Evolutionary conservation across 2,113 vertebrate genomes (phyloP), one percentile per base, ranked within the genome.

Genomic region (Candoia aspera): DNA sequence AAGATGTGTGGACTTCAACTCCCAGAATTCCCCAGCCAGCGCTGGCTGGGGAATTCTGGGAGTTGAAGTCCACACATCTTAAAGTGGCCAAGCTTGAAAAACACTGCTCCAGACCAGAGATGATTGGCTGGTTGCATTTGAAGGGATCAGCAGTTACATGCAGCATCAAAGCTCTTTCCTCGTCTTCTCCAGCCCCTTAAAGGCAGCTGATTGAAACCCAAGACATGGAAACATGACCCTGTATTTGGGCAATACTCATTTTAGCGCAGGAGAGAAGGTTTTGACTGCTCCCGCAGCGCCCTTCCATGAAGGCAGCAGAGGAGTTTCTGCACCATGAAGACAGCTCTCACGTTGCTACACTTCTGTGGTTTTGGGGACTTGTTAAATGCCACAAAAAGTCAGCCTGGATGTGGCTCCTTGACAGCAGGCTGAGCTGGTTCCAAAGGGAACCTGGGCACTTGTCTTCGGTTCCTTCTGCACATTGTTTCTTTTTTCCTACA

Each of bases 341-440:
- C 84, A 58, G 2, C 4, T 33, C 79, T 6, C 42, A 21, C 46
- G 8, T 29, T 42, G 24, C 87, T 87, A 37, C 29, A 64, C 54
- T 46, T 84, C 55, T 24, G n/a, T 84, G 85, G 8, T 17, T 90
- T 88, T 21, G 46, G n/a, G 29, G 17, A 15, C 42, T n/a, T 13
- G 26, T 17, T 3, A 2, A n/a, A 55, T 10, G 54, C 29, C 21
- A 21, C 21, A 33, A 21, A 33, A 21, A 64, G 89, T 64, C 46
- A 88, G 64, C 90, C 24, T 0, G 0, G 68, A 79, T 37, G n/a
- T 33, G 68, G 29, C n/a, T 3, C 54, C 42, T 59, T 59, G 0
- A 0, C 49, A 59, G 3, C 0, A n/a, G 53, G 12, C 0, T 79
- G 3, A 1, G 5, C 42, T 21, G 2, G 10, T 59, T 46, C 68